A percentile compares a stretch with the other conserved stretches of the same genome.
Conservation (phyloP, 2,888 invertebrate species). For the Diogma glabrata region DNA sequence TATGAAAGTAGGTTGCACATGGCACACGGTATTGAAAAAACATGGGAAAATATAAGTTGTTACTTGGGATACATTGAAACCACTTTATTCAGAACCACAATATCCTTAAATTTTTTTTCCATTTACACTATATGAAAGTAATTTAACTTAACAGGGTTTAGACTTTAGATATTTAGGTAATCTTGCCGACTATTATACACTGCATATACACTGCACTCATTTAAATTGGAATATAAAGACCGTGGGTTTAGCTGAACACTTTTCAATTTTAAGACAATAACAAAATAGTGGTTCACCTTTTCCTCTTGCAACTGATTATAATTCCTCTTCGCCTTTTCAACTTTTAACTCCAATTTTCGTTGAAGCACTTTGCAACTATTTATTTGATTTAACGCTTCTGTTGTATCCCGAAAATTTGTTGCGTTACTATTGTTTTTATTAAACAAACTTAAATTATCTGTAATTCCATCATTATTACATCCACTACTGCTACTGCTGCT, state of each 20-base stretch:
- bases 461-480: slow-evolving; percentile 12
- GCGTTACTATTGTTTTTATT: background rate
- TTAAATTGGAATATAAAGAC: no score
- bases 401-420: slow-evolving; percentile 7
- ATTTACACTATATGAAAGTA: no score
- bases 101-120: no score
- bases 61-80: no score
- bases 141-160: no score
- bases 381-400: slow-evolving; percentile 22
- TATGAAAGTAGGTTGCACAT: no score
- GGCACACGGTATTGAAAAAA: no score
- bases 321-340: slow-evolving; percentile 35
- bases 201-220: no score
- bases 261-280: background rate
- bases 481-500: slow-evolving; percentile 15
- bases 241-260: background rate
- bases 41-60: no score
- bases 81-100: no score
- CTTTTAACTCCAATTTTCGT: slow-evolving; percentile 35
- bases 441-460: background rate
- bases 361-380: slow-evolving; percentile 36
- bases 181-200: no score
- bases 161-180: no score
- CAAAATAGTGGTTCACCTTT: slow-evolving; percentile 12
- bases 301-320: slow-evolving; percentile 33